A percentile compares a stretch with the other conserved stretches of the same genome.
Conservation (phyloP, 2,797 vertebrate genomes). For the Macropodus opercularis region DNA sequence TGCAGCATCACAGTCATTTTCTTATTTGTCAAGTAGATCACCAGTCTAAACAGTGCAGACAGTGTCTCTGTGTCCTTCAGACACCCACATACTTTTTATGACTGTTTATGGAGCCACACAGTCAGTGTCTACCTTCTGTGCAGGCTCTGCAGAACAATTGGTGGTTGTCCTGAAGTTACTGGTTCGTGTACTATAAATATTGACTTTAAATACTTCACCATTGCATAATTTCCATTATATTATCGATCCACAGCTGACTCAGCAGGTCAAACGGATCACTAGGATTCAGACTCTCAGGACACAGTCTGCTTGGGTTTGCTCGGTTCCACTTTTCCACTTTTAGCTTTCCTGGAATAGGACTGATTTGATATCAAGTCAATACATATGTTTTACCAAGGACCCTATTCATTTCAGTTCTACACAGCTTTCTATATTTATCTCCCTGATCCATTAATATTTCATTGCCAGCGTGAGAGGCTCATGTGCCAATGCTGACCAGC, state of each 20-base stretch:
- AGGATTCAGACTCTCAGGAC: conserved; percentile 1
- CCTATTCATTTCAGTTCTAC: conserved; percentile 50
- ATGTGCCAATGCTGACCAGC: conserved; percentile 61
- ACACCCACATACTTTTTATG: conserved; percentile 63
- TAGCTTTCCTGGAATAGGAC: conserved; percentile 30
- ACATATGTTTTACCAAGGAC: conserved; percentile 26
- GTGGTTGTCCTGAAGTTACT: conserved; percentile 1
- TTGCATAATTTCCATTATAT: neutral
- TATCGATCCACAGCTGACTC: neutral
- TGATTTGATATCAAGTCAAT: conserved; percentile 34
- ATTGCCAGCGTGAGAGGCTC: conserved; percentile 63
- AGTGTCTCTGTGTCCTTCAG: conserved; percentile 61
- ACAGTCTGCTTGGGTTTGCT: too few species aligned
- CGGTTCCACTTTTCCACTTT: too few species aligned
- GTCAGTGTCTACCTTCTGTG: conserved; percentile 29
- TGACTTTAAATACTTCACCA: neutral
- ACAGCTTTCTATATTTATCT: conserved; percentile 72
- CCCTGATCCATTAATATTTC: conserved; percentile 73
- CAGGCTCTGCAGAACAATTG: conserved; percentile 18
- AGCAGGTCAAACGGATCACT: neutral
- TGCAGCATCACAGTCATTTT: conserved; percentile 36
- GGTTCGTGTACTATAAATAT: neutral
- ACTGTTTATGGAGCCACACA: conserved; percentile 66
- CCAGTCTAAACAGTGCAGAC: conserved; percentile 58
- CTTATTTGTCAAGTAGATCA: conserved; percentile 36